A percentile compares a stretch with the other conserved stretches of the same genome.
These are phyloP conservation scores for Heteromormyrus szaboi DNA, from an alignment of 2,797 vertebrate species.

Conservation along the genomic window DNA sequence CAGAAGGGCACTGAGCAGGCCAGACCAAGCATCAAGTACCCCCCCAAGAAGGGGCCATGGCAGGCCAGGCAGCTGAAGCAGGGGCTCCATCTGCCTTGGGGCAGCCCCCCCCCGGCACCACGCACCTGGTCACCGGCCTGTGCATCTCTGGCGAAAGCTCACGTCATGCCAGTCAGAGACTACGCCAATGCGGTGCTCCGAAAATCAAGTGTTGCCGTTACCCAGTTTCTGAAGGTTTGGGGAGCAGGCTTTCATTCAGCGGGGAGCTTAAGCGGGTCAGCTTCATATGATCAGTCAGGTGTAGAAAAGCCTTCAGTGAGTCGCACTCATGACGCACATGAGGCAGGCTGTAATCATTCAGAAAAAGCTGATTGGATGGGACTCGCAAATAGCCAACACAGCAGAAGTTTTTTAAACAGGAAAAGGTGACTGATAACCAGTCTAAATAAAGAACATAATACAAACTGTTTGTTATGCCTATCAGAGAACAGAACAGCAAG, in stretches of 20 bases:
- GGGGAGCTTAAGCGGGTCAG: not conserved
- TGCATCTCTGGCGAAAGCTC: not conserved
- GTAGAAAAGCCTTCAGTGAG: not conserved
- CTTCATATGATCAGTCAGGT: not conserved
- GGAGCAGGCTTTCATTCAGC: not conserved
- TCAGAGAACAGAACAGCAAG: not conserved
- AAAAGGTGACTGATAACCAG: not conserved
- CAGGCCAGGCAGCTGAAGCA: not conserved
- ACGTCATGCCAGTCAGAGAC: not conserved
- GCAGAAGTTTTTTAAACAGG: not conserved
- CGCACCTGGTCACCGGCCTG: not conserved
- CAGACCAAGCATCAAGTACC: not conserved
- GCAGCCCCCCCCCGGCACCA: not conserved
- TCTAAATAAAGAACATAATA: not conserved
- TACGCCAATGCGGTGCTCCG: not conserved
- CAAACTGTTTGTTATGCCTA: not conserved
- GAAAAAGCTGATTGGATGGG: not conserved
- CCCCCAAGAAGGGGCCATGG: not conserved
- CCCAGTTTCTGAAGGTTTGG: not conserved
- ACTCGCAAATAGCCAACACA: not conserved
- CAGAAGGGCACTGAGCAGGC: not conserved
- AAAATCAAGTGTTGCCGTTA: not conserved
- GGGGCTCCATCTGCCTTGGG: not conserved
- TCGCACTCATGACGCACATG: not conserved
- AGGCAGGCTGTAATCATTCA: not conserved